phyloP scores from a whole-genome alignment of 2,888 invertebrate genomes.

The Ariolimax columbianus region DNA sequence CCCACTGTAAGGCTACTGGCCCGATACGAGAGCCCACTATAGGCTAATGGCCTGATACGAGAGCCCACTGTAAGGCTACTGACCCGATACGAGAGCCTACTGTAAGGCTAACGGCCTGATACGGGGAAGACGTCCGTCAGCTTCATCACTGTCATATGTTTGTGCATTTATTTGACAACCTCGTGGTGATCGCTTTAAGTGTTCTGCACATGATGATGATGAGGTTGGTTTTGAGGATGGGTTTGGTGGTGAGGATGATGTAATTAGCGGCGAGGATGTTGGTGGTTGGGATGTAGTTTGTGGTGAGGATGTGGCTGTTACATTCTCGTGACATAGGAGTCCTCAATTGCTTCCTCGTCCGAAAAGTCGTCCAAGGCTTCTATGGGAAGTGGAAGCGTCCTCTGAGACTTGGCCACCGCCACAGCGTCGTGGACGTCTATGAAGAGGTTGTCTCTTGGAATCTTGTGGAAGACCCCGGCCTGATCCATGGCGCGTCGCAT shows the following conservation, averaged over 20 bases:
- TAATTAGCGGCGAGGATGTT: neutral
- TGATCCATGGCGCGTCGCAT: slow-evolving; percentile 67
- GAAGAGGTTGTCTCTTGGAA: slow-evolving; percentile 67
- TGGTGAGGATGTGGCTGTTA: neutral
- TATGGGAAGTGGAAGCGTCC: slow-evolving; percentile 59
- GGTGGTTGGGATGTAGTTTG: neutral
- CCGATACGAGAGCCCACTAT: no score
- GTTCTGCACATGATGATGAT: no score
- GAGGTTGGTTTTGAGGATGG: neutral
- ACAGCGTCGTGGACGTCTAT: slow-evolving; percentile 67
- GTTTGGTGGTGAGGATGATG: neutral
- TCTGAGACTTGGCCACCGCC: slow-evolving; percentile 65
- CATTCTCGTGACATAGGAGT: slow-evolving; percentile 64
- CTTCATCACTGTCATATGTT: no score
- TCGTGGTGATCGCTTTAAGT: no score
- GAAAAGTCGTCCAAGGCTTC: slow-evolving; percentile 67
- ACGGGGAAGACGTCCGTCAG: no score
- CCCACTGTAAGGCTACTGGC: no score
- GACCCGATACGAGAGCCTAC: no score
- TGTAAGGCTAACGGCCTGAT: no score
- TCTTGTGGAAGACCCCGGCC: slow-evolving; percentile 67
- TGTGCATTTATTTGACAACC: no score
- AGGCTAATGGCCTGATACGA: no score
- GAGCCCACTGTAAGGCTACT: no score
- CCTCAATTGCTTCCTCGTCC: slow-evolving; percentile 71